phyloP scores from a whole-genome alignment of 2,113 vertebrate genomes.

The Hepsetus odoe region DNA sequence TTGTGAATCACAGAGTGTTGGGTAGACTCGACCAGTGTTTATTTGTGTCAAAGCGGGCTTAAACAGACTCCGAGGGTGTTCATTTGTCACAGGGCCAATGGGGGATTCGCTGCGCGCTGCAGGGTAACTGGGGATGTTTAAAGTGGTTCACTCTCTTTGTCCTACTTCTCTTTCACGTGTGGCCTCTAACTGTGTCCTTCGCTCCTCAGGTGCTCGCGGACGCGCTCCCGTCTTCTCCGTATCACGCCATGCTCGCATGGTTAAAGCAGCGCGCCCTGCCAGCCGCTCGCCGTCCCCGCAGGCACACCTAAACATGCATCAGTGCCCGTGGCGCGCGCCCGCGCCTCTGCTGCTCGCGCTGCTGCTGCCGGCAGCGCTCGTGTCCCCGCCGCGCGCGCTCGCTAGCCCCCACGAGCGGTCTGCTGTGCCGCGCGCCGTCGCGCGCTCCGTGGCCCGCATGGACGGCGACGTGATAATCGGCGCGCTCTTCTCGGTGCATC shows the following conservation, averaged over 20 bases:
- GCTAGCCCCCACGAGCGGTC: constrained; percentile 72
- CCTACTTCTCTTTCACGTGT: background rate
- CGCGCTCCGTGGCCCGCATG: constrained; percentile 92
- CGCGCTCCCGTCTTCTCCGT: constrained; percentile 53
- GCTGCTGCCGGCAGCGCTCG: background rate
- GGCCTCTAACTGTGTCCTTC: background rate
- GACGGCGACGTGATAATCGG: constrained; percentile 98
- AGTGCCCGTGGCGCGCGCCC: constrained; percentile 75
- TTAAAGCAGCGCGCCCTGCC: constrained; percentile 56
- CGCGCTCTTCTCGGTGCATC: constrained; percentile 97
- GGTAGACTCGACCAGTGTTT: background rate
- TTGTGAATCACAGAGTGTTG: no score
- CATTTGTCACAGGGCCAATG: background rate
- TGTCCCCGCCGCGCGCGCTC: constrained; percentile 43
- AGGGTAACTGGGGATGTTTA: background rate
- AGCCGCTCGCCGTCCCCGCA: constrained; percentile 48
- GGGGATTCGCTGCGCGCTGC: background rate
- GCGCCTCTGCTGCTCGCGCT: constrained; percentile 60
- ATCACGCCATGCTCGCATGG: constrained; percentile 60
- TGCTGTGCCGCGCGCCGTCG: constrained; percentile 76
- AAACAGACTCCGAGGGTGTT: background rate
- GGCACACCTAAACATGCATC: constrained; percentile 81
- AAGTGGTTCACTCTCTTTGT: background rate
- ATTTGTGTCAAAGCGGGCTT: background rate
- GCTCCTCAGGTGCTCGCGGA: constrained; percentile 61